Evolutionary conservation across 2,797 vertebrate species (phyloP), one percentile per base, ranked within the genome.

Genomic region (Enteromius trimaculatus): DNA sequence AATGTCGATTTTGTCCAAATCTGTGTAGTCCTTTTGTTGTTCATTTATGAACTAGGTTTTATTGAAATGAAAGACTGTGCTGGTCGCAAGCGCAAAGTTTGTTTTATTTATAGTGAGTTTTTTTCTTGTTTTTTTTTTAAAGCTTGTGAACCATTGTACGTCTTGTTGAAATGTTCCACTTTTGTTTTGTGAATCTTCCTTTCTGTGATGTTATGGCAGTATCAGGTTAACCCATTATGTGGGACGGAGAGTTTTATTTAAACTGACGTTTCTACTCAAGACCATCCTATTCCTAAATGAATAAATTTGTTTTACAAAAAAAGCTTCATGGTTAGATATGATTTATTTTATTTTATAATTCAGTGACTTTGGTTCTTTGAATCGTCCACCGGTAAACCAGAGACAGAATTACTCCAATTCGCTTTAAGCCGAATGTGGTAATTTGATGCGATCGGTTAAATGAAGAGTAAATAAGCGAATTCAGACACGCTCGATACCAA

Each of bases 81-180:
- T 93, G 95, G 95, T 95, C 94, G 95, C 96, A 95, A 96, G 95
- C 91, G 92, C 95, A 93, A 88, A 85, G n/a, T 84, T 83, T 84
- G 89, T 94, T 96, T 95, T 95, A 96, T 98, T 99, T 99, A 99
- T 98, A 98, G 97, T 92, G 94, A 92, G 88, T 90, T 91, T 87
- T 91, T 87, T 90, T 37, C 7, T 7, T 37, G 88, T 87, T 92
- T 91, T 87, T 91, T 90, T 87, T 90, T 92, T 90, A 62, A 86
- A 95, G 85, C 92, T 94, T 96, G 96, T 96, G 95, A 94, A 93
- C 89, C 93, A 92, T 88, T 95, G 91, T 96, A 93, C 90, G 92
- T 94, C 88, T 90, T 88, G 88, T 94, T 93, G 89, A 90, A 90
- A 92, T 93, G 92, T 91, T 93, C 90, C 87, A 85, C 93, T 92